phyloP scores from a whole-genome alignment of 2,797 vertebrate genomes.

The Vespertilio murinus region DNA sequence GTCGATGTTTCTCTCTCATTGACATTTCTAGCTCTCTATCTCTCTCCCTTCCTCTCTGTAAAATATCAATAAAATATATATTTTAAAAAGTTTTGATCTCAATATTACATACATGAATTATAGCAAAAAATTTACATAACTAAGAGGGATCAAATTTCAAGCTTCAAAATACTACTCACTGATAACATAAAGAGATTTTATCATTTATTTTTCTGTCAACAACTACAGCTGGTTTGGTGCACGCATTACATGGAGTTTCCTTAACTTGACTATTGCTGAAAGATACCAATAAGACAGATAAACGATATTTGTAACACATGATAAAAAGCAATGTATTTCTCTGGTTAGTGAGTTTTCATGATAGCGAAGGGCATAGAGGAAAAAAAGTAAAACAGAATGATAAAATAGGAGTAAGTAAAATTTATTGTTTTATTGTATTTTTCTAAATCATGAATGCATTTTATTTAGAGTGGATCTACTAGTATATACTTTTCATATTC shows the following conservation, averaged over 20 bases:
- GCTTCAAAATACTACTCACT: neutral
- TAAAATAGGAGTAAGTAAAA: constrained; percentile 10
- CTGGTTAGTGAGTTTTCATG: constrained; percentile 7
- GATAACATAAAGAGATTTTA: neutral
- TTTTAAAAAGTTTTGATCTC: neutral
- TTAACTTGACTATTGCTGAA: constrained; percentile 27
- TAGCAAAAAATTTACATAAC: neutral
- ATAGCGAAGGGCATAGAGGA: neutral
- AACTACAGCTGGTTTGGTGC: neutral
- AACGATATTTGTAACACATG: neutral
- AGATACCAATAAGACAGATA: neutral
- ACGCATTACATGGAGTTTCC: neutral
- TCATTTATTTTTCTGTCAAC: neutral
- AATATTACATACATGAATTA: constrained; percentile 15
- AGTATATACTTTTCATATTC: neutral
- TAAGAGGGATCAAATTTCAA: neutral
- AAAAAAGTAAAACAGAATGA: constrained; percentile 10
- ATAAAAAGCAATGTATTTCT: constrained; percentile 3
- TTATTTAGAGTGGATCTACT: constrained; percentile 24
- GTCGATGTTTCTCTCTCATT: too few relatives aligned
- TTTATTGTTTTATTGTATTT: neutral
- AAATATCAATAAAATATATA: too few relatives aligned
- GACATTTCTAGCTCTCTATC: too few relatives aligned
- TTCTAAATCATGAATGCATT: neutral
- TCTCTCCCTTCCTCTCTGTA: too few relatives aligned